Evolutionary conservation across 2,888 invertebrate genomes (phyloP).

Genomic region (Caenorhabditis drosophilae): DNA sequence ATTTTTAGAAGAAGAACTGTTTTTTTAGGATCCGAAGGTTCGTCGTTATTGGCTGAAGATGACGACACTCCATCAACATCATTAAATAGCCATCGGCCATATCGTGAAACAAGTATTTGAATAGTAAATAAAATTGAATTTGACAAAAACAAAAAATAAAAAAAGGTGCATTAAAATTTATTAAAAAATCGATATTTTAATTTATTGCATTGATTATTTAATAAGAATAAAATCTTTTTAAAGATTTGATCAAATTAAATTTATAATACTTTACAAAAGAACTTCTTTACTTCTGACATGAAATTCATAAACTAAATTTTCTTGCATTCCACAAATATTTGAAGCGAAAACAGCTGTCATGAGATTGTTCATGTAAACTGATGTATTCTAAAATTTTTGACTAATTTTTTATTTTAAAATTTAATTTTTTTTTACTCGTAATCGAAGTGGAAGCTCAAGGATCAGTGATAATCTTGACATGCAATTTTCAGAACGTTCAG

Average conservation of each 20-base stretch:
- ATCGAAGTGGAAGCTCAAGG: too few species aligned
- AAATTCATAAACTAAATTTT: not conserved
- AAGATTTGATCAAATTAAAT: too few species aligned
- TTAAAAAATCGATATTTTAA: too few species aligned
- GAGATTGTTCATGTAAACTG: not conserved
- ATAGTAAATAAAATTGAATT: too few species aligned
- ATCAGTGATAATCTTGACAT: too few species aligned
- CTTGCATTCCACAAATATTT: not conserved
- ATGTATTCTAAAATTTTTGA: not conserved
- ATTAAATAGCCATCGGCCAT: conserved; percentile 30
- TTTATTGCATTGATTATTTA: too few species aligned
- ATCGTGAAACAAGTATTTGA: conserved; percentile 38
- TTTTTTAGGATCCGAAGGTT: conserved; percentile 21
- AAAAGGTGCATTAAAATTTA: too few species aligned
- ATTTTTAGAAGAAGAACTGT: not conserved
- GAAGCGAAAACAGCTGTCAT: not conserved
- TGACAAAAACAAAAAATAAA: too few species aligned
- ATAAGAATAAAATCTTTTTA: too few species aligned
- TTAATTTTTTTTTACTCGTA: not conserved
- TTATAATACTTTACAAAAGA: too few species aligned
- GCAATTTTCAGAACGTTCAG: too few species aligned
- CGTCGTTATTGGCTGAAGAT: conserved; percentile 25
- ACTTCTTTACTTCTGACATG: too few species aligned
- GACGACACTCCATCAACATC: conserved; percentile 36
- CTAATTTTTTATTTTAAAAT: not conserved